A percentile compares a stretch with the other conserved stretches of the same genome.
Conservation (phyloP, 2,888 invertebrate species). For the Podotricha telesiphe region DNA sequence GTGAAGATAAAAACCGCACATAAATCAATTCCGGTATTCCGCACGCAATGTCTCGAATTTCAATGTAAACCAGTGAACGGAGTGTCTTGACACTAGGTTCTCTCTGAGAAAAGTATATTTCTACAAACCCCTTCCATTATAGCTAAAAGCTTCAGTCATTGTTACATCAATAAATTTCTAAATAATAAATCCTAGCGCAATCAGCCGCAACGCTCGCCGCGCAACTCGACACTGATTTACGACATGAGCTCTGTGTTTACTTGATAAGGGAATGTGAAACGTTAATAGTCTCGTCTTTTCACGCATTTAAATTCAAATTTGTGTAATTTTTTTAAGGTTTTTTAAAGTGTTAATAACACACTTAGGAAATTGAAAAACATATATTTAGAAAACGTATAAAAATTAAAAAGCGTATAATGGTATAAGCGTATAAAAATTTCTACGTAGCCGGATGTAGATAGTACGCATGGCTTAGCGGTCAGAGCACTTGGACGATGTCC, state of each 20-base stretch:
- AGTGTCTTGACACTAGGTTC: not conserved
- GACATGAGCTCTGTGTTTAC: slow-evolving; percentile 18
- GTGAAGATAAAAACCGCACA: no score
- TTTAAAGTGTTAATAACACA: no score
- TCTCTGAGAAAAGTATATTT: no score
- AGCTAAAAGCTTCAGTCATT: not conserved
- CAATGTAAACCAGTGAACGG: not conserved
- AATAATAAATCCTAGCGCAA: slow-evolving; percentile 29
- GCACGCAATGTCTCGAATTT: no score
- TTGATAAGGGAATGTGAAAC: slow-evolving; percentile 14
- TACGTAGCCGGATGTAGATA: no score
- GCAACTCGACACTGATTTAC: slow-evolving; percentile 33
- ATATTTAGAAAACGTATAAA: no score
- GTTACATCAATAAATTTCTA: slow-evolving; percentile 16
- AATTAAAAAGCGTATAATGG: no score
- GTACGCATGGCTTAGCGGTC: no score
- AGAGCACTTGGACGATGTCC: no score
- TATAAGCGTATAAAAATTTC: no score
- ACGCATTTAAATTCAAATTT: slow-evolving; percentile 11
- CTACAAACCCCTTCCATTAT: not conserved
- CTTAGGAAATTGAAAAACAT: no score
- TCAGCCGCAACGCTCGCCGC: slow-evolving; percentile 30
- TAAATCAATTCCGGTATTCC: no score
- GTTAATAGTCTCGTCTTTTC: slow-evolving; percentile 20
- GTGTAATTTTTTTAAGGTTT: not conserved